Percentiles rank a stretch among this genome's conserved stretches.
phyloP scores from a whole-genome alignment of 2,888 invertebrate species.

The Allolobophora icterica region DNA sequence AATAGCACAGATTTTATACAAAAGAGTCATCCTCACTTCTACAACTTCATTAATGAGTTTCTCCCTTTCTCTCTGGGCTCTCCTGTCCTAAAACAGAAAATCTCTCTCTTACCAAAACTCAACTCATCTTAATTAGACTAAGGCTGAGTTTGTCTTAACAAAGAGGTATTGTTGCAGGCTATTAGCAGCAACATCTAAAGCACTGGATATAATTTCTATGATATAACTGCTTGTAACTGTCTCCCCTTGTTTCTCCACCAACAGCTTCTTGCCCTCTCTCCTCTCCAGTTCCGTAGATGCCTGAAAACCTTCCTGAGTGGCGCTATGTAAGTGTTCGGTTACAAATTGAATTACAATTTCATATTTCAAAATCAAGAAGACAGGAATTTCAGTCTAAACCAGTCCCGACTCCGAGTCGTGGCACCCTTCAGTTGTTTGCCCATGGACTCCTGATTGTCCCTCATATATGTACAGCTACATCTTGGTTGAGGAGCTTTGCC shows the following conservation, averaged over 20 bases:
- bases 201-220: background rate
- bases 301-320: too few species aligned
- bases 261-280: too few species aligned
- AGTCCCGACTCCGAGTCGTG: too few species aligned
- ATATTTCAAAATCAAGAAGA: background rate
- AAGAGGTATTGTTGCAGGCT: background rate
- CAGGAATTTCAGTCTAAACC: background rate
- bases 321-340: too few species aligned
- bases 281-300: too few species aligned
- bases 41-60: background rate
- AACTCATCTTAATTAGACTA: background rate
- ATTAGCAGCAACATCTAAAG: background rate
- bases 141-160: background rate
- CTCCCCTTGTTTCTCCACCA: too few species aligned
- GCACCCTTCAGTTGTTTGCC: too few species aligned
- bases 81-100: background rate
- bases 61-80: background rate
- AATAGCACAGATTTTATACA: background rate
- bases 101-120: background rate
- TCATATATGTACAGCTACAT: too few species aligned
- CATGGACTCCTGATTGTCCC: too few species aligned
- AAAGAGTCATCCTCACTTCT: background rate
- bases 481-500: too few species aligned
- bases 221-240: too few species aligned
- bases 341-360: too few species aligned